Evolutionary conservation across 2,888 invertebrate genomes (phyloP).

Genomic region (Allacma fusca): DNA sequence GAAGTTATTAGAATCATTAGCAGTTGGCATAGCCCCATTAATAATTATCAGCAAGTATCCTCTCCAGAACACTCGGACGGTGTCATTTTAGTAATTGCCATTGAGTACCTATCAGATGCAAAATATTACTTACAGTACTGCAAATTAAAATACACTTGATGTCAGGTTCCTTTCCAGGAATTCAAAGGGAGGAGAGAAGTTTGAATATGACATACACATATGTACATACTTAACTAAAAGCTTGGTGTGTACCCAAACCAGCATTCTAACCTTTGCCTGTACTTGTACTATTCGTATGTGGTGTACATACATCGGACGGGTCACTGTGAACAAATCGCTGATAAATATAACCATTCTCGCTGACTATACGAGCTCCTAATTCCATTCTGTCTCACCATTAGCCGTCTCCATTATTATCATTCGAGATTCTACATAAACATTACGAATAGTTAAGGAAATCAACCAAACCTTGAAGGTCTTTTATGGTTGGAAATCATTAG

Average conservation of each 20-base stretch:
- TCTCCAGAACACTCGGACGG: background rate
- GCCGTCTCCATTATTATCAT: constrained; percentile 1
- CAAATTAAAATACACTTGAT: background rate
- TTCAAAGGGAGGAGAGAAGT: background rate
- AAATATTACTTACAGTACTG: constrained; percentile 4
- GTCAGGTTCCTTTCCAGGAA: background rate
- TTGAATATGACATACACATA: background rate
- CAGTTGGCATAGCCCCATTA: background rate
- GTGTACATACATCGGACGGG: no score
- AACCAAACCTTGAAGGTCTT: constrained; percentile 1
- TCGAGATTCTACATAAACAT: constrained; percentile 4
- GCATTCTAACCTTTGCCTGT: no score
- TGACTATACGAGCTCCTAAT: background rate
- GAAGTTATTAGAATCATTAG: constrained; percentile 8
- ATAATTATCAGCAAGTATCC: constrained; percentile 9
- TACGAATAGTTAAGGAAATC: constrained; percentile 11
- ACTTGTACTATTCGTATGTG: background rate
- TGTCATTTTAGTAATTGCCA: constrained; percentile 6
- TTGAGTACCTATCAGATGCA: constrained; percentile 1
- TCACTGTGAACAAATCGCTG: no score
- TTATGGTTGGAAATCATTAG: constrained; percentile 9
- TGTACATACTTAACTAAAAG: background rate
- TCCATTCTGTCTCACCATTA: constrained; percentile 6
- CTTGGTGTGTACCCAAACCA: no score
- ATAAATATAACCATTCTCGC: background rate